These are phyloP conservation scores for Cephus spinipes DNA, from an alignment of 2,888 invertebrate genomes.

Conservation along the genomic window DNA sequence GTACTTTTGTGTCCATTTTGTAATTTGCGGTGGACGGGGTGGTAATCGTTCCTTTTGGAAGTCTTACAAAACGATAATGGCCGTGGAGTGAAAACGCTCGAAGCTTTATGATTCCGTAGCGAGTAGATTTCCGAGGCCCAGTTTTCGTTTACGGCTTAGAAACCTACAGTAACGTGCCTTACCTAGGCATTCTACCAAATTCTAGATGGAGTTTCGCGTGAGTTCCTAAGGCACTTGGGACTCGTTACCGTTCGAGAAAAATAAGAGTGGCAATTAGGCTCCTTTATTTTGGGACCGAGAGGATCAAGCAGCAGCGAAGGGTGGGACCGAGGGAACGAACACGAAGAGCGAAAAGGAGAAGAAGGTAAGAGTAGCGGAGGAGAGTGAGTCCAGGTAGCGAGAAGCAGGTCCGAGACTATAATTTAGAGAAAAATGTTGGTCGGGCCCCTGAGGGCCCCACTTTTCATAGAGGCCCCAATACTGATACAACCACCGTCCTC, in stretches of 20 bases:
- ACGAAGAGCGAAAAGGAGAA: background rate
- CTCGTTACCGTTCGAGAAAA: background rate
- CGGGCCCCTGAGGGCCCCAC: constrained; percentile 26
- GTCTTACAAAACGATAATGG: background rate
- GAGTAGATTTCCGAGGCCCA: background rate
- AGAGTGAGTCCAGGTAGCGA: constrained; percentile 28
- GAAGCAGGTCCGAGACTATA: constrained; percentile 20
- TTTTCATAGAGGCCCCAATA: constrained; percentile 21
- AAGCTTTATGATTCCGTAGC: background rate
- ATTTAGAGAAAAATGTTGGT: constrained; percentile 27
- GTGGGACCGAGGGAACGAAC: constrained; percentile 14
- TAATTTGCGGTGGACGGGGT: background rate
- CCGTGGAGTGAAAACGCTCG: background rate
- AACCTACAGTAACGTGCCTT: background rate
- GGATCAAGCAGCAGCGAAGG: background rate
- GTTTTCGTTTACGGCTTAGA: background rate
- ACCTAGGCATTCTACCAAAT: background rate
- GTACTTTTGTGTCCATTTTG: background rate
- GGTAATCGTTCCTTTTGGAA: background rate
- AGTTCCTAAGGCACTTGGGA: background rate
- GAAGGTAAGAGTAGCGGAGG: background rate
- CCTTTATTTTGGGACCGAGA: background rate
- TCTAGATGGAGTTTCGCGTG: background rate
- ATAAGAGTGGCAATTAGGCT: background rate
- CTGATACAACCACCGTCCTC: background rate